Evolutionary conservation across 2,113 vertebrate genomes (phyloP).

Genomic region (Pungitius pungitius): DNA sequence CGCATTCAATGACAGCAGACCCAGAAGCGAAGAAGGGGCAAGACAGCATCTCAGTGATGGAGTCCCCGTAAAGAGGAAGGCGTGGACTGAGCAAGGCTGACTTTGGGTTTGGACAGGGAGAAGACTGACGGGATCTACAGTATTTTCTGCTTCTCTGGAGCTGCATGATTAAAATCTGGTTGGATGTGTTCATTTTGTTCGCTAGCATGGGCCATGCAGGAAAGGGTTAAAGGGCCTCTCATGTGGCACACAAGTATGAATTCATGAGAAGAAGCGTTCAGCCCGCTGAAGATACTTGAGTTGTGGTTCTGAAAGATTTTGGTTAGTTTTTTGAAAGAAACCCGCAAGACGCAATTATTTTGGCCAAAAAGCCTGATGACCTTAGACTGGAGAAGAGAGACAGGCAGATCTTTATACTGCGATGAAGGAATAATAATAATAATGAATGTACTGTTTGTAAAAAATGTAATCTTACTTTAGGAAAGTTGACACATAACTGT

Average conservation of each 20-base stretch:
- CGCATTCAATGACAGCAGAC: conserved; percentile 39
- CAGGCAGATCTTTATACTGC: background rate
- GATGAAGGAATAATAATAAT: background rate
- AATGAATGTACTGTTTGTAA: background rate
- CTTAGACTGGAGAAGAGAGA: too few species aligned
- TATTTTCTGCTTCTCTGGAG: background rate
- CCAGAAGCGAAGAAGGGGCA: conserved; percentile 74
- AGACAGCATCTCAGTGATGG: conserved; percentile 46
- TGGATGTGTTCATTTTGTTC: background rate
- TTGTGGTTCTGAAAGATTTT: background rate
- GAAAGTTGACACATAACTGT: background rate
- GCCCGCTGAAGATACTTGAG: background rate
- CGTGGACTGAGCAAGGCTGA: conserved; percentile 67
- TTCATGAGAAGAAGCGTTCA: background rate
- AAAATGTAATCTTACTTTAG: background rate
- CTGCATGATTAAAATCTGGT: background rate
- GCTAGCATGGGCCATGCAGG: background rate
- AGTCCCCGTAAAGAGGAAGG: conserved; percentile 79
- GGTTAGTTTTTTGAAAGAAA: background rate
- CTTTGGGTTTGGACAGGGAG: background rate
- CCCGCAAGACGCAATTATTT: background rate
- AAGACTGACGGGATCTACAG: background rate
- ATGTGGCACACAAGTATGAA: background rate
- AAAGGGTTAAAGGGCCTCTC: background rate
- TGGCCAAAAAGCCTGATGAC: background rate